These are phyloP conservation scores for Scaptomyza reducta DNA, from an alignment of 2,888 invertebrate species.

Conservation along the genomic window DNA sequence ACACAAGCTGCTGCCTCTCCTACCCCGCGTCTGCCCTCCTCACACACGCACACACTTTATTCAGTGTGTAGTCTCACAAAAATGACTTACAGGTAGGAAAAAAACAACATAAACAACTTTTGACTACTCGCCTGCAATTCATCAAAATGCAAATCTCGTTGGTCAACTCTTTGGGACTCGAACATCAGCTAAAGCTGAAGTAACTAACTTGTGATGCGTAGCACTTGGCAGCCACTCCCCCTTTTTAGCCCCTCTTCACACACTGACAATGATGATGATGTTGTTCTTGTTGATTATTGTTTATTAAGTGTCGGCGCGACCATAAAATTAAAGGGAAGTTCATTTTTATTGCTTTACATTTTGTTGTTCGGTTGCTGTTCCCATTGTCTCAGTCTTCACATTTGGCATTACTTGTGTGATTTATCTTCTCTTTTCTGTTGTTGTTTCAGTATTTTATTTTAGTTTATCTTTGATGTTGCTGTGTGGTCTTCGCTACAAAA, in stretches of 20 bases:
- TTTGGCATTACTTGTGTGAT: slow-evolving; percentile 25
- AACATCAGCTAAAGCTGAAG: slow-evolving; percentile 16
- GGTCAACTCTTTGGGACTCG: slow-evolving; percentile 50
- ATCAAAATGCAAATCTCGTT: slow-evolving; percentile 82
- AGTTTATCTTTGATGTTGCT: slow-evolving; percentile 44
- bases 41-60: slow-evolving; percentile 22
- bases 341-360: slow-evolving; percentile 71
- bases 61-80: slow-evolving; percentile 67
- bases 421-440: slow-evolving; percentile 6
- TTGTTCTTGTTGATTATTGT: slow-evolving; percentile 66
- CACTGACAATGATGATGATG: slow-evolving; percentile 23
- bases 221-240: slow-evolving; percentile 44
- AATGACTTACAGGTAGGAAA: slow-evolving; percentile 70
- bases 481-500: slow-evolving; percentile 60
- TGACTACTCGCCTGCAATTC: slow-evolving; percentile 72
- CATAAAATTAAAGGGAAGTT: slow-evolving; percentile 80
- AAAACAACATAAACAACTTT: slow-evolving; percentile 47
- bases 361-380: slow-evolving; percentile 35
- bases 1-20: slow-evolving; percentile 32
- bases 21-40: background rate
- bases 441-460: slow-evolving; percentile 12
- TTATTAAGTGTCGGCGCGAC: slow-evolving; percentile 80
- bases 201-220: slow-evolving; percentile 46
- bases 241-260: background rate
- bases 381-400: slow-evolving; percentile 27